These are phyloP conservation scores for Heliconius aoede DNA, from an alignment of 2,888 invertebrate genomes.

Conservation along the genomic window DNA sequence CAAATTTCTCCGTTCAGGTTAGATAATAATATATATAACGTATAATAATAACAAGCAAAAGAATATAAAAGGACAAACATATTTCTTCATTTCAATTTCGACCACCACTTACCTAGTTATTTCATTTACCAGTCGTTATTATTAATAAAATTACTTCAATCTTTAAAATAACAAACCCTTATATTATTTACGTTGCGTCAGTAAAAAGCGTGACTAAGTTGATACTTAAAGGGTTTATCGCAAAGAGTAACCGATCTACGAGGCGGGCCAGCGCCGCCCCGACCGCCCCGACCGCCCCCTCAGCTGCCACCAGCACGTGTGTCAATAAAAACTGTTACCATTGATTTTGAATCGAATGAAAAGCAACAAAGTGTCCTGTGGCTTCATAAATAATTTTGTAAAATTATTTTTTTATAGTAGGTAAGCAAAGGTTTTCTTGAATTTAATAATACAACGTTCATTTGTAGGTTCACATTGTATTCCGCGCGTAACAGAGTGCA, in stretches of 20 bases:
- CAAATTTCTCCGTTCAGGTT: no score
- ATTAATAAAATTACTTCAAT: background rate
- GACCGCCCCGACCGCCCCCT: slow-evolving; percentile 66
- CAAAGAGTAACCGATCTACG: slow-evolving; percentile 54
- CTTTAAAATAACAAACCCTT: background rate
- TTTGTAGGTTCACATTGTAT: no score
- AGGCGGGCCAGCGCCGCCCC: slow-evolving; percentile 69
- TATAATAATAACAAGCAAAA: no score
- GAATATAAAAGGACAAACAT: background rate
- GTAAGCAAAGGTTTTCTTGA: no score
- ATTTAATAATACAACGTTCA: no score
- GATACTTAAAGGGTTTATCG: slow-evolving; percentile 43
- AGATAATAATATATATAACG: no score
- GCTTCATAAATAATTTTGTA: background rate
- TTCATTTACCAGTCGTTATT: background rate
- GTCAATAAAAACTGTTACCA: slow-evolving; percentile 39
- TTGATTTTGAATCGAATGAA: slow-evolving; percentile 15
- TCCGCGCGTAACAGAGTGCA: no score
- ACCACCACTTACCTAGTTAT: background rate
- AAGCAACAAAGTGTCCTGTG: background rate
- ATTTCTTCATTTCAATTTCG: background rate
- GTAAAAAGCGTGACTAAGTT: slow-evolving; percentile 44
- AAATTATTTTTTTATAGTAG: background rate
- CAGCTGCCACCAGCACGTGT: slow-evolving; percentile 54
- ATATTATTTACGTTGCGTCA: slow-evolving; percentile 2